Evolutionary conservation across 2,113 vertebrate species (phyloP), one percentile per base, ranked within the genome.

Genomic region (Platichthys stellatus): DNA sequence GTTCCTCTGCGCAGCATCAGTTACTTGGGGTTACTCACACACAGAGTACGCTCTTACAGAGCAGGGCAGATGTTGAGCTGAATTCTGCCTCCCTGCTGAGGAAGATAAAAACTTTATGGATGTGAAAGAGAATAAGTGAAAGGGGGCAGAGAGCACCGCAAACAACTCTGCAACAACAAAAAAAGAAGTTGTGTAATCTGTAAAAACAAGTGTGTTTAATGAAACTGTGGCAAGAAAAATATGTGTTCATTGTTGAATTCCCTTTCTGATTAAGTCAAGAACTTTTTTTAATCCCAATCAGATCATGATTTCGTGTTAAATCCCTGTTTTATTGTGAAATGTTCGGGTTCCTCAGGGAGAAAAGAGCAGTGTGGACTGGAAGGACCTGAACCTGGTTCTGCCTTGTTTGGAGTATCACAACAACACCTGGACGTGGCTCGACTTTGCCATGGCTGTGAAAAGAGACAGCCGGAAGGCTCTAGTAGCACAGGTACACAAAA

Each of bases 361-460:
- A 87, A 99, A 99, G 89, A 99, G 96, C 85, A 99, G 97, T 0
- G 97, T 99, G 68, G 98, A 99, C 87, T 99, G 97, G 98, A 98
- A 97, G 1, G 97, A 99, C 81, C 94, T 99, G 74, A 98, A 97
- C 90, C 90, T 99, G 85, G 98, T 99, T 56, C 90, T 99, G 77
- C 98, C 98, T 0, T 99, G 97, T 91, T 88, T 99, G 92, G 98
- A 99, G 84, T 99, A 99, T 76, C 98, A 99, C 80, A 99, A 99
- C 93, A 99, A 99, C 87, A 99, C 98, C 0, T 99, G 98, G 98
- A 99, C 98, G 0, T 99, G 98, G 98, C 95, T 99, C 31, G 98
- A 99, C 92, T 99, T 99, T 3, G 98, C 98, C 76, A 99, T 99
- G 97, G 98, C 98, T 0, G 97, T 99, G 78, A 99, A 99, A 89